Evolutionary conservation across 2,888 invertebrate species (phyloP), one percentile per base, ranked within the genome.

Genomic region (Drosophila falleni): DNA sequence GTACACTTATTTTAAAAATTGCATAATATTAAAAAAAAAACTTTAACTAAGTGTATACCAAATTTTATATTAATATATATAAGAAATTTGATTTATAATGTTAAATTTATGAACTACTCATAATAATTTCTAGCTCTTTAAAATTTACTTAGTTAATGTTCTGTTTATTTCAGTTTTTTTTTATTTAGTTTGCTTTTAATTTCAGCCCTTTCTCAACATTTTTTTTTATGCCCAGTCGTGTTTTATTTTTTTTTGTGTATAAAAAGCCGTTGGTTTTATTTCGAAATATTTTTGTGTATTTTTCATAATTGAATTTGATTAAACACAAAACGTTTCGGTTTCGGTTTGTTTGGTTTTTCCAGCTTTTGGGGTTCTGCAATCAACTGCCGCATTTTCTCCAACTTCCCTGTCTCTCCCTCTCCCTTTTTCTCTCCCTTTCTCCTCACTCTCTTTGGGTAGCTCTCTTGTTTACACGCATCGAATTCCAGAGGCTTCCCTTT

Each of bases 231-330:
- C n/a, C 1, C 13, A 39, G 23, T 10, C 9, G 11, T 50, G 13
- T 35, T 37, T 37, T 37, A n/a, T 37, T 29, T 37, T 37, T 37
- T 29, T 44, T 16, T 42, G 53, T 68, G 74, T 9, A 46, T 9
- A 16, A 31, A 33, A 2, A 2, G 11, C 5, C 11, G n/a, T n/a
- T n/a, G 13, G 8, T 10, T 33, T 51, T 61, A 64, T 37, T 16
- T 56, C 23, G 23, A 42, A 41, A 49, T 55, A 69, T 75, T 61
- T 71, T 50, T 78, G 59, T 78, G 70, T 74, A 65, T 70, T 73
- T 84, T 79, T 84, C 76, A 79, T 81, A 87, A 85, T 89, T 79
- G 74, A 77, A 81, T 84, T 89, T 84, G 85, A 72, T 81, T 74
- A 84, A 84, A 77, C 69, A 58, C 63, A 74, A 62, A 71, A 66